These are phyloP conservation scores for Solea solea DNA, from an alignment of 2,113 vertebrate genomes.

Conservation along the genomic window DNA sequence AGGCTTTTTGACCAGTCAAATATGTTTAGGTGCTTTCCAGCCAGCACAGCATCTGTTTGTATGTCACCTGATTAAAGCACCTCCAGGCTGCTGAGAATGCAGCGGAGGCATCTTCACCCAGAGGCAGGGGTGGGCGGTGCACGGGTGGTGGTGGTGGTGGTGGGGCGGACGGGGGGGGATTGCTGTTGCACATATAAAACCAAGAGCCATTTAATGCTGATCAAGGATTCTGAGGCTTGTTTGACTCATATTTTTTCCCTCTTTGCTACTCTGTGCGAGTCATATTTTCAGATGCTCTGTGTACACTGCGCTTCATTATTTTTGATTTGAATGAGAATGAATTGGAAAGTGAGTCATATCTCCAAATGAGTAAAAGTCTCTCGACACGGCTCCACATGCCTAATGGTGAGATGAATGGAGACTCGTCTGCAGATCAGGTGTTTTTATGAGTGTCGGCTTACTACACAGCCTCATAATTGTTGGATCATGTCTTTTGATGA, in stretches of 20 bases:
- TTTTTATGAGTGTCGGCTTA: conserved; percentile 70
- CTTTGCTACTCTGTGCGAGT: conserved; percentile 40
- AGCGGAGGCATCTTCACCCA: conserved; percentile 55
- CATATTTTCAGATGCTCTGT: conserved; percentile 47
- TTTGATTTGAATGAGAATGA: conserved; percentile 67
- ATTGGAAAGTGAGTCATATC: conserved; percentile 67
- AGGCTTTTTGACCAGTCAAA: conserved; percentile 92
- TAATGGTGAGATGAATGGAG: conserved; percentile 71
- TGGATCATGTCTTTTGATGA: conserved; percentile 74
- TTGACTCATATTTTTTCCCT: conserved; percentile 52
- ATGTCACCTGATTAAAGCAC: conserved; percentile 65
- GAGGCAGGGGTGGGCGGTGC: conserved; percentile 28
- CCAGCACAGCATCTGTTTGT: conserved; percentile 70
- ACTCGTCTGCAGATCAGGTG: conserved; percentile 68
- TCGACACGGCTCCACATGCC: conserved; percentile 59
- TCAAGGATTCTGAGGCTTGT: conserved; percentile 63
- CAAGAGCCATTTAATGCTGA: conserved; percentile 72
- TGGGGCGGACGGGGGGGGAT: neutral
- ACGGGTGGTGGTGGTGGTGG: neutral
- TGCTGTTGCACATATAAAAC: conserved; percentile 59
- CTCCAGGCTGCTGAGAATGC: conserved; percentile 48
- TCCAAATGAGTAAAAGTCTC: conserved; percentile 67
- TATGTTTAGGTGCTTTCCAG: conserved; percentile 83
- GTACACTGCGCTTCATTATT: conserved; percentile 69
- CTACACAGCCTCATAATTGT: conserved; percentile 72